These are phyloP conservation scores for Drosophila formosana DNA, from an alignment of 2,888 invertebrate genomes.

Conservation along the genomic window DNA sequence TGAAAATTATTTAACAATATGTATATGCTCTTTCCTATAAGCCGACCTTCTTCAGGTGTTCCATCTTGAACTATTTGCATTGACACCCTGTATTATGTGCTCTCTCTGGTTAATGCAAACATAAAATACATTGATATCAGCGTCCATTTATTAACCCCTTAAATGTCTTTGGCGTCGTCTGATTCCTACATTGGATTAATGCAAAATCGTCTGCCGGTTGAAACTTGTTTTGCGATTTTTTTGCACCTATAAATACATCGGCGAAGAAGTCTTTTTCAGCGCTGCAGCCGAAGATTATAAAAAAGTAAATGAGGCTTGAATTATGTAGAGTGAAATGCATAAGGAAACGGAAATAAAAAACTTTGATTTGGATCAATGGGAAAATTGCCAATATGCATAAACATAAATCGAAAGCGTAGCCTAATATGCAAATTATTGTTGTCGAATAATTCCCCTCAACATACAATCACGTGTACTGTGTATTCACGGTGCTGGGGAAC, in stretches of 20 bases:
- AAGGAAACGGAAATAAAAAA: conserved; percentile 9
- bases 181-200: conserved; percentile 37
- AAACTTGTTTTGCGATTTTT: conserved; percentile 43
- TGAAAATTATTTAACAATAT: neutral
- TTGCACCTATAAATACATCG: conserved; percentile 30
- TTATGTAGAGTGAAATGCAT: neutral
- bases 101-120: conserved; percentile 12
- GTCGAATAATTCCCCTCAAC: conserved; percentile 9
- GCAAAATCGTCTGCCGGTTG: conserved; percentile 15
- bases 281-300: conserved; percentile 7
- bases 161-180: conserved; percentile 63
- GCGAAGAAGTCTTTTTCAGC: conserved; percentile 20
- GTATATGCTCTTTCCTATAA: neutral
- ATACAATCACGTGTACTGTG: neutral
- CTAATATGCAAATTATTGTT: conserved; percentile 38
- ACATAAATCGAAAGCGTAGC: conserved; percentile 11
- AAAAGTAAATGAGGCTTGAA: conserved; percentile 10
- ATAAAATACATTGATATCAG: conserved; percentile 29
- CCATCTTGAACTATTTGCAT: neutral
- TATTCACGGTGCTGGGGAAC: neutral
- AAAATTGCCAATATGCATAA: conserved; percentile 32
- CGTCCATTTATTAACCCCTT: conserved; percentile 46
- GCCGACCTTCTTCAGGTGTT: neutral
- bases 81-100: conserved; percentile 35
- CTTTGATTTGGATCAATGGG: conserved; percentile 20